Evolutionary conservation across 2,113 vertebrate genomes (phyloP), one percentile per base, ranked within the genome.

Genomic region (Leuciscus idus): DNA sequence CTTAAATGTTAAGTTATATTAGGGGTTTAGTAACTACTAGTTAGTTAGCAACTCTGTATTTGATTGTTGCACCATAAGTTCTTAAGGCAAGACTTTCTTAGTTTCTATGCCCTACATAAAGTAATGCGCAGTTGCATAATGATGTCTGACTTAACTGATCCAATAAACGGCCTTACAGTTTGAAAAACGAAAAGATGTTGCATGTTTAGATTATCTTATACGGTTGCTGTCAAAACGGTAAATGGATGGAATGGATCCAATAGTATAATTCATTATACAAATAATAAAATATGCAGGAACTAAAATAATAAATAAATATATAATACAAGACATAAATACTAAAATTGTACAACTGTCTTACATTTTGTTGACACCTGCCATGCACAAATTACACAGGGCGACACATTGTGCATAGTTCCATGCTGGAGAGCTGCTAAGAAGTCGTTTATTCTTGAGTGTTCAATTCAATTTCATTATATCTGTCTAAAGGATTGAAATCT

Each of bases 301-400:
- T 74, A n/a, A 74, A 74, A n/a, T 48, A 13, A 26, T 74, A 48
- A 74, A 26, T 13, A 15, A 1, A 46, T 46, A 6, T 13, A 74
- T 15, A 26, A 1, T 48, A 48, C 43, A 26, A 26, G 30, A 70
- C 10, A 23, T 39, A 73, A 46, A 46, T 21, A 46, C 23, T 73
- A 46, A 21, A 46, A 46, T n/a, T 9, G 4, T 64, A 13, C 9
- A 74, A 3, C 6, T 74, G 11, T 26, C 43, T 28, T 28, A 50
- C 43, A 48, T 46, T 39, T 39, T 72, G 36, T 72, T 72, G 21
- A 39, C 46, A 74, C 23, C 5, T 15, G 39, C 23, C 72, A 74
- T 74, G 72, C 72, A 74, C 23, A 74, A 74, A 23, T 74, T 74
- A 74, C 61, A 64, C 39, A 74, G 72, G 23, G 21, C 0, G 39